Evolutionary conservation across 1,140 invertebrate genomes (phyloP).

Genomic region (Drosophila nigromelanica): DNA sequence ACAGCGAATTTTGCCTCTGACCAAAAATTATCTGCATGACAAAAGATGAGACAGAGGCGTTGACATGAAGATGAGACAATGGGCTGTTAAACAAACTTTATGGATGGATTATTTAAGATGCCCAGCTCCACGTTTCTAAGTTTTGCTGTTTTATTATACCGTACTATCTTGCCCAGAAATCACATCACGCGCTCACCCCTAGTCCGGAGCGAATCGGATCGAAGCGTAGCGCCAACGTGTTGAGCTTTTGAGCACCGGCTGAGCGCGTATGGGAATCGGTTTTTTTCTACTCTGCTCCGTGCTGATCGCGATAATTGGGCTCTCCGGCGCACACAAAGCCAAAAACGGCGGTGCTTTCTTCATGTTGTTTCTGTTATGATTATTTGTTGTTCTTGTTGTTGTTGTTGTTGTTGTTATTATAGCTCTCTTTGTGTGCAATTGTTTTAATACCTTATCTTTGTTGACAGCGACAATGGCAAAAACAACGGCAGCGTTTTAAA

Average conservation of each 20-base stretch:
- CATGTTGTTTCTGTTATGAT: conserved; percentile 1
- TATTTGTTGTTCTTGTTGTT: not conserved
- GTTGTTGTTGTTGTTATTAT: not conserved
- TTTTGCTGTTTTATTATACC: not conserved
- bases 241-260: conserved; percentile 5
- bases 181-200: conserved; percentile 12
- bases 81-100: no score
- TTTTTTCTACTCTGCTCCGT: conserved; percentile 32
- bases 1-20: no score
- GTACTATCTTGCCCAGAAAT: not conserved
- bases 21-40: no score
- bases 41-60: no score
- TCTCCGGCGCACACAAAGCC: conserved; percentile 5
- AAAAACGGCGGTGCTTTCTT: conserved; percentile 6
- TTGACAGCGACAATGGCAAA: conserved; percentile 22
- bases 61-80: no score
- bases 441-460: conserved; percentile 44
- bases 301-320: conserved; percentile 29
- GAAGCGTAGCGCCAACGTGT: not conserved
- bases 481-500: conserved; percentile 10
- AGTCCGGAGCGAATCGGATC: conserved; percentile 10
- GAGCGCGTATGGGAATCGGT: conserved; percentile 34
- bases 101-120: no score
- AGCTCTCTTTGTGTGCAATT: conserved; percentile 25
- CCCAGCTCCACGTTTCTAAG: no score